phyloP scores from a whole-genome alignment of 2,797 vertebrate genomes.

The Gephyroberyx darwinii region DNA sequence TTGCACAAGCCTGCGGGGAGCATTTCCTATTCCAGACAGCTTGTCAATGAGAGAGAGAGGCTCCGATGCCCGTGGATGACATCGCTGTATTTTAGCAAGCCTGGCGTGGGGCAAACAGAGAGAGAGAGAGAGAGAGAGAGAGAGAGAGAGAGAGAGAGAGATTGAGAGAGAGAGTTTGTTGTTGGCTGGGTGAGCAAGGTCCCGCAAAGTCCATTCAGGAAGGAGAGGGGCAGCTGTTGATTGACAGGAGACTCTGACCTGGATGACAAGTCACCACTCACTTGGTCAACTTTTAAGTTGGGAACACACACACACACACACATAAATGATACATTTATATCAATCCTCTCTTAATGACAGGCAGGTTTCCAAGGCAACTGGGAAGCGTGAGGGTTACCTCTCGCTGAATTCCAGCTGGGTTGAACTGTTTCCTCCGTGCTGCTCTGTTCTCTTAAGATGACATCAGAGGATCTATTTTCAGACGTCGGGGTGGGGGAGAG shows the following conservation, averaged over 20 bases:
- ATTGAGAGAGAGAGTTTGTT: neutral
- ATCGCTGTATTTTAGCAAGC: conserved; percentile 13
- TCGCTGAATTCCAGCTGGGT: conserved; percentile 34
- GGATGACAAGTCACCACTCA: neutral
- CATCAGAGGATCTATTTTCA: conserved; percentile 62
- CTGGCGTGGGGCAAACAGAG: neutral
- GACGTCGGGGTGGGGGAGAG: conserved; percentile 41
- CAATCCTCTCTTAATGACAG: conserved; percentile 39
- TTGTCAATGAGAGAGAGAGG: conserved; percentile 38
- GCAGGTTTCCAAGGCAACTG: conserved; percentile 70
- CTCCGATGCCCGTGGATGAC: conserved; percentile 24
- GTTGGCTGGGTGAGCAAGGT: neutral
- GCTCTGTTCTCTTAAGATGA: conserved; percentile 47
- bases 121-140: too few relatives aligned
- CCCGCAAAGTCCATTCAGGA: neutral
- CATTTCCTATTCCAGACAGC: conserved; percentile 46
- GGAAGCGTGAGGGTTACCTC: conserved; percentile 31
- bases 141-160: too few relatives aligned
- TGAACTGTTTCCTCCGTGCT: conserved; percentile 40
- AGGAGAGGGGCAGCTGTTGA: conserved; percentile 15
- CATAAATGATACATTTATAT: neutral
- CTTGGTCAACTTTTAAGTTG: neutral
- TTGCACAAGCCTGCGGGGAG: conserved; percentile 21
- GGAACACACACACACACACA: too few relatives aligned
- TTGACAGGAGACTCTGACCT: conserved; percentile 12